phyloP scores from a whole-genome alignment of 1,140 invertebrate species.

The Drosophila pseudoananassae region DNA sequence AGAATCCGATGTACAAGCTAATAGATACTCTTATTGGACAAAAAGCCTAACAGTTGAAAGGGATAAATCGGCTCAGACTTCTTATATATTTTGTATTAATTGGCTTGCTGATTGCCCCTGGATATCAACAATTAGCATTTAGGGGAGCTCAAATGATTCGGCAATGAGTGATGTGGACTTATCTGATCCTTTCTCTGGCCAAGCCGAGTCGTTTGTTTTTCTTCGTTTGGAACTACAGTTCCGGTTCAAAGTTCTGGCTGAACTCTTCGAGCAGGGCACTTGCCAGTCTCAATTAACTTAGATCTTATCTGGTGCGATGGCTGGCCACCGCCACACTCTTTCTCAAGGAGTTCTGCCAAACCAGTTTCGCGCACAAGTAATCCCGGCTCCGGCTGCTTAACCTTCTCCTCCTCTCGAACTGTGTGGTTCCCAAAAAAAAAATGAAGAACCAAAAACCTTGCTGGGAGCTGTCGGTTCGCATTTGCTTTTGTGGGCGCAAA shows the following conservation, averaged over 20 bases:
- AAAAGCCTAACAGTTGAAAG: not conserved
- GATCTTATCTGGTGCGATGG: constrained; percentile 60
- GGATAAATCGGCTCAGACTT: constrained; percentile 7
- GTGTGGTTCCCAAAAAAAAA: not conserved
- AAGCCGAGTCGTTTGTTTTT: constrained; percentile 32
- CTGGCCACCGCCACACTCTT: constrained; percentile 4
- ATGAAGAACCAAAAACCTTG: not conserved
- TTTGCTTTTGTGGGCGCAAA: constrained; percentile 63
- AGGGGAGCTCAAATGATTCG: constrained; percentile 40
- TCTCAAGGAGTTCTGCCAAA: constrained; percentile 48
- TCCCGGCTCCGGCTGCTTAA: constrained; percentile 16
- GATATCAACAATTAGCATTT: constrained; percentile 36
- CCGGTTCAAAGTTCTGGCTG: constrained; percentile 51
- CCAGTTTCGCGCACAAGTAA: constrained; percentile 58
- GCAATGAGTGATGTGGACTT: constrained; percentile 46
- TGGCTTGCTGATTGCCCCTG: constrained; percentile 9
- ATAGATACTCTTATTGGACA: constrained; percentile 27
- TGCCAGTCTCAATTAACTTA: constrained; percentile 71
- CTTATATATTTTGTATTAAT: constrained; percentile 18
- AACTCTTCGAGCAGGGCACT: constrained; percentile 54
- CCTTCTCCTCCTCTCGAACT: constrained; percentile 24
- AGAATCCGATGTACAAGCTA: constrained; percentile 6
- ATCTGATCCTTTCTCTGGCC: constrained; percentile 65
- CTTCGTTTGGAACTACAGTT: constrained; percentile 3
- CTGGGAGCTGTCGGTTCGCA: constrained; percentile 54